Base-by-base conservation (phyloP, 2,113 vertebrate genomes). In the Rhea americana region DNA sequence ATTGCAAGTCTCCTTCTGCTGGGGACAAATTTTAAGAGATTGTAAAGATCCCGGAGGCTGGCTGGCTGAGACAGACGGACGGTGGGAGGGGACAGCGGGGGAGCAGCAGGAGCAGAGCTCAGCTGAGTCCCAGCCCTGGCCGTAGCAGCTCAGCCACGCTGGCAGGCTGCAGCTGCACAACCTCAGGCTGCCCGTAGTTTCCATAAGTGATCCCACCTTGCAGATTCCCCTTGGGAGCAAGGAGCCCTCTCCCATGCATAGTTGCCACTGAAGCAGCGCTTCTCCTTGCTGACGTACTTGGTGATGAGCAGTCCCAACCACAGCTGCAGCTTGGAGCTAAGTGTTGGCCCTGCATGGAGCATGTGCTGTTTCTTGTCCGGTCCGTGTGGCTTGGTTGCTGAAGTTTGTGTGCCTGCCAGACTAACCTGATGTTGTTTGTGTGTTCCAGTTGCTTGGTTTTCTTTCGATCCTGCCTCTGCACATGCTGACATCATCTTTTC, bases 401-500 rank as follows among this genome's bases (percentile, higher is more conserved):
- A 0, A 8, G 7, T 53, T 10, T 1, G 2, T 0, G 4, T 26
- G 43, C 55, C 84, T 4, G 0, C 65, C 25, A 2, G 16, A 22
- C 82, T 96, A 70, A 97, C 91, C 47, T 1, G 1, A 2, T 3
- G 28, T 14, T 5, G 3, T 93, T 77, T 90, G 72, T 98, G 48
- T 94, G 48, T 95, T 95, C 43, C 98, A 99, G 99, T 99, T 26
- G 99, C 99, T 89, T 99, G 99, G 99, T 99, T 99, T 92, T 98
- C 98, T 58, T 99, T 99, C 22, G 99, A 99, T 86, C 97, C 99
- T 1, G 89, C 95, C 76, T 99, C 99, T 0, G 99, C 99, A 9
- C 99, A 99, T 93, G 98, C 99, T 1, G 99, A 99, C 98, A 99
- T 99, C 98, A 97, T 99, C 96, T 98, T 99, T 92, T 99, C 99